phyloP scores from a whole-genome alignment of 2,797 vertebrate genomes.

The Hafferia zeledoni region DNA sequence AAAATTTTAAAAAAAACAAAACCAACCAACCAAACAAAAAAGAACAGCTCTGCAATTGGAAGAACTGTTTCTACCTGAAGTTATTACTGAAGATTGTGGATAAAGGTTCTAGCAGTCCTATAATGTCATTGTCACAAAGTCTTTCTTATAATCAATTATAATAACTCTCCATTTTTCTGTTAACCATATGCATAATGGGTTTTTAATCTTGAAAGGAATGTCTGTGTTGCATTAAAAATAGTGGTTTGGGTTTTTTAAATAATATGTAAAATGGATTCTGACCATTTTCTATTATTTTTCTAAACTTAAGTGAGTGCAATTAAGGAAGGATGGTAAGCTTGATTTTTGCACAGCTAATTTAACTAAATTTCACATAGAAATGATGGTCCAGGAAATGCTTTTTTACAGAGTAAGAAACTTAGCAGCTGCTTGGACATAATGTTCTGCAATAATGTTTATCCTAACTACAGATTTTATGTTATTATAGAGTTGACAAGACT shows the following conservation, averaged over 20 bases:
- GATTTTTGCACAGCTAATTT: background rate
- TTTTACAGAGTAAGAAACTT: background rate
- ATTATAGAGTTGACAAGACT: background rate
- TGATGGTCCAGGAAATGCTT: background rate
- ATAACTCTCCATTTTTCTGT: background rate
- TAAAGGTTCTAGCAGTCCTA: background rate
- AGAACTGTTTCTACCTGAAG: background rate
- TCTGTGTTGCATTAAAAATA: background rate
- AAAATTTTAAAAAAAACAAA: background rate
- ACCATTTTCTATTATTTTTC: background rate
- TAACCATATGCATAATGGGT: background rate
- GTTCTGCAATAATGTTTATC: background rate
- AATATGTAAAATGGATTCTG: background rate
- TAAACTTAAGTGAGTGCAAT: background rate
- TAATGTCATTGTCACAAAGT: background rate
- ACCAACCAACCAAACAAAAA: too few species aligned
- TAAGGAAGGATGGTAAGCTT: background rate
- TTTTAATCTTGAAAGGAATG: background rate
- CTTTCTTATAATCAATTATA: background rate
- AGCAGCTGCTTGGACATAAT: background rate
- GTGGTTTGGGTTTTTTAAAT: rapidly evolving
- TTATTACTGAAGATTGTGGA: background rate
- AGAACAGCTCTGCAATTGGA: background rate
- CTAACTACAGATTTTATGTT: background rate
- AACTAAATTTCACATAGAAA: background rate